Evolutionary conservation across 37 sponge, comb jelly and placozoan genomes (phyloP), one percentile per base, ranked within the genome.

Genomic region (Aplysina aerophoba): DNA sequence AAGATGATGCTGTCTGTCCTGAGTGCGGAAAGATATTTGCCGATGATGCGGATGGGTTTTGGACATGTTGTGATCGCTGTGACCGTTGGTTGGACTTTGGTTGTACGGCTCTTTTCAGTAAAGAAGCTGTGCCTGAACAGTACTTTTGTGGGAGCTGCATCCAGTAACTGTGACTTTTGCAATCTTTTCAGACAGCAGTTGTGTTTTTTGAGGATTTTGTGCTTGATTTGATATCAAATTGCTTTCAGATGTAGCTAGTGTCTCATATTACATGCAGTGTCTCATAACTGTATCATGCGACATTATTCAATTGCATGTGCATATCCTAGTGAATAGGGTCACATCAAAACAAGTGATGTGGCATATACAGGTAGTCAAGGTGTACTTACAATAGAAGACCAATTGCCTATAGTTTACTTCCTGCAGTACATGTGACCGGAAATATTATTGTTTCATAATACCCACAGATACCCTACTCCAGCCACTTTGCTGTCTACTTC

Each of bases 51-150:
- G 81, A 50, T 15, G 34, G 55, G 28, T 35, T 78, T 55, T 86
- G 80, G 86, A 86, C 79, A 24, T 79, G 80, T 78, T 86, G 86
- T 79, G 80, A 86, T 80, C 81, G 87, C 25, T 86, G 87, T 80
- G 71, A 80, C 87, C 55, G 20, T 1, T 86, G 87, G 87, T 86
- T 37, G 59, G 81, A 86, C 66, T 59, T 86, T 28, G 72, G 53
- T 56, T 84, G 73, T 84, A 84, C 85, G 6, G 72, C 59, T 84
- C 55, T 84, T 72, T 39, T 55, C 41, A 50, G 85, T 61, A 69
- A 63, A 84, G 73, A 81, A 54, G 8, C 20, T 54, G 24, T 84
- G 59, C 85, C 85, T 5, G 53, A n/a, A 27, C 38, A 25, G 69
- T 39, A 69, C 59, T 21, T 38, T 35, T 50, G 25, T 69, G 44